Percentiles rank a stretch among this genome's conserved stretches.
These are phyloP conservation scores for Eumacrocentrus americanus DNA, from an alignment of 2,888 invertebrate species.

Conservation along the genomic window DNA sequence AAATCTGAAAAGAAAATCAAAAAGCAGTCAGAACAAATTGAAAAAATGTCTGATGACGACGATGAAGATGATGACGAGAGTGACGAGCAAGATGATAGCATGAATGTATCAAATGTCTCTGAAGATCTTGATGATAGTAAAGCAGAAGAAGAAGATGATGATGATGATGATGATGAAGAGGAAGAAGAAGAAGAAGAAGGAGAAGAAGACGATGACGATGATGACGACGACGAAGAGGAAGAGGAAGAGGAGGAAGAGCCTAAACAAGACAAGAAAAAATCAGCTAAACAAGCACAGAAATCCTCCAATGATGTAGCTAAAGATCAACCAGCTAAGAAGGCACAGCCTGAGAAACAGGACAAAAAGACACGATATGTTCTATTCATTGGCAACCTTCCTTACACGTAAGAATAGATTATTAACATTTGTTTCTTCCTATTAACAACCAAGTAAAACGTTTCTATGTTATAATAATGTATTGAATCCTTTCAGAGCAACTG, in stretches of 20 bases:
- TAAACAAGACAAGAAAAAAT: neutral
- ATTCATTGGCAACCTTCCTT: slow-evolving; percentile 63
- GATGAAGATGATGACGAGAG: slow-evolving; percentile 23
- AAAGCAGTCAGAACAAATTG: slow-evolving; percentile 12
- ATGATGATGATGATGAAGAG: slow-evolving; percentile 23
- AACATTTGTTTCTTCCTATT: neutral
- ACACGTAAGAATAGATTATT: slow-evolving; percentile 47
- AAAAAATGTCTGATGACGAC: neutral
- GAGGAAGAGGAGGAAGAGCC: slow-evolving; percentile 17
- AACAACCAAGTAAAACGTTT: neutral
- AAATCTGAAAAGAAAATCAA: slow-evolving; percentile 17
- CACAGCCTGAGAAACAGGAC: slow-evolving; percentile 21
- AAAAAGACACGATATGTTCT: slow-evolving; percentile 54
- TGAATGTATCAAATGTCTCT: slow-evolving; percentile 3
- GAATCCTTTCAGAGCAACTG: slow-evolving; percentile 46
- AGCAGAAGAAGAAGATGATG: slow-evolving; percentile 16
- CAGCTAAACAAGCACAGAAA: no score
- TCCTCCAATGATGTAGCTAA: neutral
- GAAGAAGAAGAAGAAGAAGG: slow-evolving; percentile 28
- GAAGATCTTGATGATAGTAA: slow-evolving; percentile 19
- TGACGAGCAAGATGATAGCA: neutral
- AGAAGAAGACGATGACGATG: slow-evolving; percentile 17
- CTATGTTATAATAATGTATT: neutral
- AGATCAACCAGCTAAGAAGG: slow-evolving; percentile 2
- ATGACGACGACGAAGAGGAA: slow-evolving; percentile 26